Evolutionary conservation across 2,888 invertebrate species (phyloP).

Genomic region (Brachypterus glaber): DNA sequence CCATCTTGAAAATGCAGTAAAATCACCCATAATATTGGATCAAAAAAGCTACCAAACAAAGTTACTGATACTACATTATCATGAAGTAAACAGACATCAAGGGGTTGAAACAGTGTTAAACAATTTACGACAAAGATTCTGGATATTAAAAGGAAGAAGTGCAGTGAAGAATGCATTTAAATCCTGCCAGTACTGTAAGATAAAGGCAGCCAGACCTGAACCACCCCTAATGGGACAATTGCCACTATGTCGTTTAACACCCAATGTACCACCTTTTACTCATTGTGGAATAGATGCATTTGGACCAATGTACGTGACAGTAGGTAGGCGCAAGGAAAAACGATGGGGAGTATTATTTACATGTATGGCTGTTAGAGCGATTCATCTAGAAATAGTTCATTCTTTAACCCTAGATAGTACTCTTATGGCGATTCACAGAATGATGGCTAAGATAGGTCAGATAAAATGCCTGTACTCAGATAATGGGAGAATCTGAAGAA

Average conservation of each 20-base stretch:
- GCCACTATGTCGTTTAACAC: constrained; percentile 9
- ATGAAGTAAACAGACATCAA: too few relatives aligned
- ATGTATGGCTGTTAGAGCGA: constrained; percentile 1
- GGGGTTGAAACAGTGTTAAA: constrained; percentile 9
- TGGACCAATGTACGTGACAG: constrained; percentile 10
- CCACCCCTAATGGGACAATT: constrained; percentile 11
- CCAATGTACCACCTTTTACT: constrained; percentile 10
- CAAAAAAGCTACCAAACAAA: too few relatives aligned
- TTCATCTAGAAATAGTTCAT: too few relatives aligned
- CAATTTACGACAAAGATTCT: constrained; percentile 9
- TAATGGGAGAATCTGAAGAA: constrained; percentile 8
- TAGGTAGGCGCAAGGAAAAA: too few relatives aligned
- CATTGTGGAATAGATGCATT: constrained; percentile 13
- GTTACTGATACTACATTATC: too few relatives aligned
- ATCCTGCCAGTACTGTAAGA: too few relatives aligned
- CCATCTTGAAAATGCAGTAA: too few relatives aligned
- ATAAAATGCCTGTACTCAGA: constrained; percentile 7
- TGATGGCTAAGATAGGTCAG: constrained; percentile 4
- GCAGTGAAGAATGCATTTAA: constrained; percentile 8
- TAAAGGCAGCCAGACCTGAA: constrained; percentile 7
- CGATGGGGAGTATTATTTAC: constrained; percentile 8
- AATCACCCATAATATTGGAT: too few relatives aligned
- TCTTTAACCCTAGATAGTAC: constrained; percentile 1
- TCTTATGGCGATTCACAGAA: constrained; percentile 1
- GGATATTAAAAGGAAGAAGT: constrained; percentile 9